Conservation (phyloP, 2,888 invertebrate species). For the Andrena fulva region DNA sequence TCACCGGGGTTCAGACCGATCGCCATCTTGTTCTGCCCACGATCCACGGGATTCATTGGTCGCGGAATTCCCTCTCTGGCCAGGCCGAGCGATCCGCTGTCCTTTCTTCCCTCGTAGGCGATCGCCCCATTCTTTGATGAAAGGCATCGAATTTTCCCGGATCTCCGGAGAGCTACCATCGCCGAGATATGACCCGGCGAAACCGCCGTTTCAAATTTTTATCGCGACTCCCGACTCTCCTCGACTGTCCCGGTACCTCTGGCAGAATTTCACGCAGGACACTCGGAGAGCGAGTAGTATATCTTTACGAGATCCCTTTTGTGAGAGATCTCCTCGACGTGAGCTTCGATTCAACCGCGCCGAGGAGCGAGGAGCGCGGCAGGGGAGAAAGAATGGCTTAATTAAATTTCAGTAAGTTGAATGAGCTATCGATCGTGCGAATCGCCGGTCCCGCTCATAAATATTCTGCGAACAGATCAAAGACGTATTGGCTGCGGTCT, state of each 20-base stretch:
- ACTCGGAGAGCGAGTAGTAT: not conserved
- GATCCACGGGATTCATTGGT: constrained; percentile 49
- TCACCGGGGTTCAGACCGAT: not conserved
- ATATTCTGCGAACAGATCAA: constrained; percentile 62
- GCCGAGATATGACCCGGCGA: constrained; percentile 39
- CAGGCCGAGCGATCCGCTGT: constrained; percentile 20
- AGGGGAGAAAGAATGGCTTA: not conserved
- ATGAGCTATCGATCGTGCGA: not conserved
- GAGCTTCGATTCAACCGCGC: constrained; percentile 9
- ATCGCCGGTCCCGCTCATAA: constrained; percentile 45
- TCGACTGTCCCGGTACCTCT: constrained; percentile 20
- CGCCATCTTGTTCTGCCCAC: constrained; percentile 1
- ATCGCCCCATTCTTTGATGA: constrained; percentile 29
- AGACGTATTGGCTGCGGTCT: constrained; percentile 36
- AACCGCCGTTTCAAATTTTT: constrained; percentile 53
- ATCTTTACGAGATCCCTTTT: not conserved
- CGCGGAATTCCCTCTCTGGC: constrained; percentile 31
- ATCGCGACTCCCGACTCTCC: constrained; percentile 8
- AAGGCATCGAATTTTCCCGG: constrained; percentile 40
- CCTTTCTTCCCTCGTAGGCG: constrained; percentile 14
- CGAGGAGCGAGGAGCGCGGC: not conserved
- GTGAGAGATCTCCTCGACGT: constrained; percentile 1
- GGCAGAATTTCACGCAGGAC: constrained; percentile 18
- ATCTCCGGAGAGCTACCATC: constrained; percentile 37
- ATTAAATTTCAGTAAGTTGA: constrained; percentile 21